Percentiles rank a stretch among this genome's conserved stretches.
phyloP scores from a whole-genome alignment of 2,797 vertebrate species.

The Aulostomus chinensis region DNA sequence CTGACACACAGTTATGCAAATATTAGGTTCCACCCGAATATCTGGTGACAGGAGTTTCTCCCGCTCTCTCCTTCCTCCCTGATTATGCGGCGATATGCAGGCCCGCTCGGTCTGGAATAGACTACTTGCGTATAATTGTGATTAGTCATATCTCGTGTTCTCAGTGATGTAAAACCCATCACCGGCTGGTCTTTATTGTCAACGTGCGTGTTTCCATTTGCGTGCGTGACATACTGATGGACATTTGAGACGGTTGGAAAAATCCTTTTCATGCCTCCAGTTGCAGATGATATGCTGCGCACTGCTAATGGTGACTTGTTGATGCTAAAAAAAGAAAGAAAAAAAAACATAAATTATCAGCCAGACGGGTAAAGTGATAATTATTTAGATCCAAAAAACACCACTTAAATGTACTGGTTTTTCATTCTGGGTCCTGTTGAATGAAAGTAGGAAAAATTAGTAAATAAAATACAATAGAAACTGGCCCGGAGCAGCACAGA shows the following conservation, averaged over 20 bases:
- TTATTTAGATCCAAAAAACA: no score
- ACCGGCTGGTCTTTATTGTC: slow-evolving; percentile 47
- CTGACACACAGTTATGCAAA: slow-evolving; percentile 77
- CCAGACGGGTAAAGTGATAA: no score
- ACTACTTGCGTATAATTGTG: slow-evolving; percentile 56
- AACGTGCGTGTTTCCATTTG: slow-evolving; percentile 39
- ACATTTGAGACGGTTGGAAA: slow-evolving; percentile 38
- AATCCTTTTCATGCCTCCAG: slow-evolving; percentile 42
- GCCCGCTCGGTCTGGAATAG: slow-evolving; percentile 58
- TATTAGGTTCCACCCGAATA: slow-evolving; percentile 69
- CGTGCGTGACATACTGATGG: slow-evolving; percentile 43
- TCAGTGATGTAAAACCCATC: slow-evolving; percentile 59
- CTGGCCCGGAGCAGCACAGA: slow-evolving; percentile 3
- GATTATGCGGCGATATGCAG: slow-evolving; percentile 67
- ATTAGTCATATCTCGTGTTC: slow-evolving; percentile 72
- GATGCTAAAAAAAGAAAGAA: slow-evolving; percentile 2
- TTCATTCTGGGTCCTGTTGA: no score
- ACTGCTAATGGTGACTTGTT: slow-evolving; percentile 23
- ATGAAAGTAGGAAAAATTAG: no score
- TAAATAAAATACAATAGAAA: no score
- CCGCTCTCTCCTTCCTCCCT: slow-evolving; percentile 32
- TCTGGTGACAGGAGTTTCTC: slow-evolving; percentile 68
- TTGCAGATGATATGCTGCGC: slow-evolving; percentile 6
- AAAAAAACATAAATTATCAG: background rate
- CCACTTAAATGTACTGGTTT: no score